Evolutionary conservation across 2,797 vertebrate species (phyloP).

Genomic region (Muraenolepis orangiensis): DNA sequence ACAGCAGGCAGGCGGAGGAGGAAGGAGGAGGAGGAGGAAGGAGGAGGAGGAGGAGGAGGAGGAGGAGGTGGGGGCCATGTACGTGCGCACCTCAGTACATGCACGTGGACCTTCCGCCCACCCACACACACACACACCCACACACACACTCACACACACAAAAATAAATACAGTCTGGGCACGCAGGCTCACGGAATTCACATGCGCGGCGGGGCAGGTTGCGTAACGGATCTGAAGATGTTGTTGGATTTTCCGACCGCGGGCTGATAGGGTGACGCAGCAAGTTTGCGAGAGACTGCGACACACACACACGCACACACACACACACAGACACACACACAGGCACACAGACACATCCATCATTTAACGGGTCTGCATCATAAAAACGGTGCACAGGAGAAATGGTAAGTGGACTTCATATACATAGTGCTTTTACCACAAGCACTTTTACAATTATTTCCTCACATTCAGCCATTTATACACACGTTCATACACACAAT

Average conservation of each 20-base stretch:
- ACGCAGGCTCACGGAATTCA: neutral
- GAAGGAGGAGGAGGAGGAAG: too few species aligned
- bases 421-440: too few species aligned
- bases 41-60: neutral
- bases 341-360: too few species aligned
- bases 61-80: neutral
- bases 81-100: neutral
- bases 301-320: too few species aligned
- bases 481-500: too few species aligned
- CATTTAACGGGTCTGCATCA: too few species aligned
- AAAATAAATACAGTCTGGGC: neutral
- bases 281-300: neutral
- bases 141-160: neutral
- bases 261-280: neutral
- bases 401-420: too few species aligned
- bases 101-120: neutral
- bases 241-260: too few species aligned
- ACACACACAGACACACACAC: too few species aligned
- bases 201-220: neutral
- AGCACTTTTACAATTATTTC: too few species aligned
- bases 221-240: neutral
- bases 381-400: too few species aligned
- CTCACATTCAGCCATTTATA: too few species aligned
- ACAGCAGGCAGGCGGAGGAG: neutral
- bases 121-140: neutral